Evolutionary conservation across 2,113 vertebrate species (phyloP).

Genomic region (Leptobrachium leishanense): DNA sequence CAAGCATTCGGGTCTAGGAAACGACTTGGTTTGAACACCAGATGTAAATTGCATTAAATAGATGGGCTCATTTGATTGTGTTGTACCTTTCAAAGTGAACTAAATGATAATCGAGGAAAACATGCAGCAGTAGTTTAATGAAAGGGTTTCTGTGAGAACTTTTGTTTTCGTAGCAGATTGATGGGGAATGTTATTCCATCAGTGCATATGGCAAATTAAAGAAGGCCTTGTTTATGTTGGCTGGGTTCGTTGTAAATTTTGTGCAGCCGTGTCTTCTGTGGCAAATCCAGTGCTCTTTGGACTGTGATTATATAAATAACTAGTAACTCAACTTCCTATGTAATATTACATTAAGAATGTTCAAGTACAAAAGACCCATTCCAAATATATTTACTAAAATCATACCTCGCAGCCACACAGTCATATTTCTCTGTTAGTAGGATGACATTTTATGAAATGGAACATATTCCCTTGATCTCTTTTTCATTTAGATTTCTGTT

Average conservation of each 20-base stretch:
- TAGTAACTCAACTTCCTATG: conserved; percentile 43
- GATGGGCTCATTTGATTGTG: conserved; percentile 28
- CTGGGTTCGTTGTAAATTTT: conserved; percentile 29
- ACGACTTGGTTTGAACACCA: conserved; percentile 45
- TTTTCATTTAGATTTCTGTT: background rate
- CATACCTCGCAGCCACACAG: conserved; percentile 6
- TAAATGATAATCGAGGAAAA: conserved; percentile 29
- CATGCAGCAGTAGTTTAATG: conserved; percentile 30
- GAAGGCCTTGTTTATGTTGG: conserved; percentile 38
- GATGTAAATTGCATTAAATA: conserved; percentile 36
- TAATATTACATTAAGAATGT: conserved; percentile 36
- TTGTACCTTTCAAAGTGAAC: conserved; percentile 14
- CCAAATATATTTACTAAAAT: conserved; percentile 31
- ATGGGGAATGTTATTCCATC: conserved; percentile 45
- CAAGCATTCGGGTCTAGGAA: background rate
- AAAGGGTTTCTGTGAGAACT: conserved; percentile 36
- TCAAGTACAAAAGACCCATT: conserved; percentile 31
- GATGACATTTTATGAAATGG: conserved; percentile 5
- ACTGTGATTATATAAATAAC: conserved; percentile 46
- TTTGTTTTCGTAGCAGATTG: conserved; percentile 16
- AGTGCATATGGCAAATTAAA: conserved; percentile 44
- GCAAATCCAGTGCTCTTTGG: conserved; percentile 35
- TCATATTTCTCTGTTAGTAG: conserved; percentile 26
- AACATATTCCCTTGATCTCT: conserved; percentile 16
- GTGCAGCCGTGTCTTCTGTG: conserved; percentile 37